phyloP scores from a whole-genome alignment of 1,140 invertebrate genomes.

The Oreohelix idahoensis region DNA sequence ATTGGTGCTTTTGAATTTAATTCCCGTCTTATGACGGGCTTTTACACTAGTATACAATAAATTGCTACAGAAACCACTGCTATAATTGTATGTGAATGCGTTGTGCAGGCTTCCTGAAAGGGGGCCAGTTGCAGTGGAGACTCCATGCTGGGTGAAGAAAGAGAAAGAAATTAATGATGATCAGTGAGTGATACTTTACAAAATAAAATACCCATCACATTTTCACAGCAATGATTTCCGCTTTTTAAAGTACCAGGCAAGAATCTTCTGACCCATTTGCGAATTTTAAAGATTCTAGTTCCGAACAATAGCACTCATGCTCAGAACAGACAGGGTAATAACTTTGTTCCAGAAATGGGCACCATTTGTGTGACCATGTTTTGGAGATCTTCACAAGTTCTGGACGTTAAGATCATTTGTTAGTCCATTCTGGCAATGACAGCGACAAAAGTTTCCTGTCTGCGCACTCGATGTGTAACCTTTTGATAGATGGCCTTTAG shows the following conservation, averaged over 20 bases:
- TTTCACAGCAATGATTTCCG: neutral
- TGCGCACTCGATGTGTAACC: constrained; percentile 21
- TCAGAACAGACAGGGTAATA: constrained; percentile 7
- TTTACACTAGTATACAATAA: no score
- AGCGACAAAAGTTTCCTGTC: constrained; percentile 43
- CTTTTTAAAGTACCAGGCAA: neutral
- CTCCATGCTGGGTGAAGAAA: no score
- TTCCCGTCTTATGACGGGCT: no score
- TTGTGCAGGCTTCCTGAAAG: no score
- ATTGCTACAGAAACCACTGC: no score
- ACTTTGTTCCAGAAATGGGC: constrained; percentile 4
- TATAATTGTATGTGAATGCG: no score
- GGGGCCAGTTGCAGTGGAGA: no score
- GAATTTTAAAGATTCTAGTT: neutral
- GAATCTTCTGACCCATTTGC: neutral
- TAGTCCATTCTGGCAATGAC: constrained; percentile 38
- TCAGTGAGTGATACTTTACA: no score
- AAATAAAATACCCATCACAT: no score
- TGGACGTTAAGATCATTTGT: constrained; percentile 34
- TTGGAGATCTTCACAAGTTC: neutral
- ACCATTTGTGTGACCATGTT: constrained; percentile 18
- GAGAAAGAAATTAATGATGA: no score
- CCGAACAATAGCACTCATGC: neutral
- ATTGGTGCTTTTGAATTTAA: no score
- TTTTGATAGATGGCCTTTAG: constrained; percentile 29